Percentiles rank a stretch among this genome's conserved stretches.
Evolutionary conservation across 2,797 vertebrate genomes (phyloP).

Genomic region (Brachymystax lenok): DNA sequence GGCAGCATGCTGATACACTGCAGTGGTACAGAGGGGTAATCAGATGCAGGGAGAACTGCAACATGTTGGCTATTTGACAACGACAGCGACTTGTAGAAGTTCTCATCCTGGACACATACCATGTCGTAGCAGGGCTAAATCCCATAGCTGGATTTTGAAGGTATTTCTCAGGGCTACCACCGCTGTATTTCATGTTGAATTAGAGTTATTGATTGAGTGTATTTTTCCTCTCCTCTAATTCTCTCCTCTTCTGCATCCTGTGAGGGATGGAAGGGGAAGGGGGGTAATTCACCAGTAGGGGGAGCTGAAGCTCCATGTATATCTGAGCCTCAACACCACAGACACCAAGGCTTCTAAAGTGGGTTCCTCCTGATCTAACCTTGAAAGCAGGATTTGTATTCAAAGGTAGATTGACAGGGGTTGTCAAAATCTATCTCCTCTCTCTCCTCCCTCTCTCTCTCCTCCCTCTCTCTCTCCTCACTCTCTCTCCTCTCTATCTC

Average conservation of each 20-base stretch:
- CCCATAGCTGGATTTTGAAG: background rate
- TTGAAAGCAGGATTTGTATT: conserved; percentile 57
- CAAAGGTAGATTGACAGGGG: conserved; percentile 52
- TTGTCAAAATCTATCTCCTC: too few relatives aligned
- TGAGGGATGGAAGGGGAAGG: conserved; percentile 19
- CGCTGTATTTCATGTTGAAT: conserved; percentile 36
- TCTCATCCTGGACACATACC: background rate
- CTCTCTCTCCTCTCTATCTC: fast-evolving
- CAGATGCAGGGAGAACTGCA: conserved; percentile 12
- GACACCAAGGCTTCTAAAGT: conserved; percentile 15
- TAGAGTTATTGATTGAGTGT: conserved; percentile 26
- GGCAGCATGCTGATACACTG: conserved; percentile 14
- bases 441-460: background rate
- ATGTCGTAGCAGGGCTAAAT: background rate
- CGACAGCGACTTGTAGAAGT: conserved; percentile 11
- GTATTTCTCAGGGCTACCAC: conserved; percentile 18
- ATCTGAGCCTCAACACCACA: background rate
- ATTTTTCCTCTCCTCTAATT: background rate
- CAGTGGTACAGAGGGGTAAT: conserved; percentile 13
- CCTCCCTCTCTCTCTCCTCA: background rate
- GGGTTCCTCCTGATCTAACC: conserved; percentile 52
- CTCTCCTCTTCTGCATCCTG: conserved; percentile 7
- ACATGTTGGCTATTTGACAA: conserved; percentile 9
- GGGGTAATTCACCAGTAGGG: conserved; percentile 74
- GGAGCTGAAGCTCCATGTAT: conserved; percentile 77